A percentile compares a stretch with the other conserved stretches of the same genome.
Evolutionary conservation across 2,797 vertebrate genomes (phyloP).

Genomic region (Scyliorhinus canicula): DNA sequence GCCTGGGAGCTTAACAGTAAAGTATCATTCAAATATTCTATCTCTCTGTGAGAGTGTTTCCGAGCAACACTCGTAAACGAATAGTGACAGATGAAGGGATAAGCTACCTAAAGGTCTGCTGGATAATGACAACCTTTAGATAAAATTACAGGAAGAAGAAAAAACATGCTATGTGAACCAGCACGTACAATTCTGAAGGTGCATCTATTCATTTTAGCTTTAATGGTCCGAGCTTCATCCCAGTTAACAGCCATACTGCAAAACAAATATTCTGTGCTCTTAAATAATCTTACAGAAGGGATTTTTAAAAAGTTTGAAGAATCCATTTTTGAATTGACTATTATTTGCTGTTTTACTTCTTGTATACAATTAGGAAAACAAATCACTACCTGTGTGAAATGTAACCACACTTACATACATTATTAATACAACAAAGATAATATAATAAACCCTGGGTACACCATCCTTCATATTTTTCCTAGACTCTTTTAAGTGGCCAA

Average conservation of each 20-base stretch:
- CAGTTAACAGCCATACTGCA: background rate
- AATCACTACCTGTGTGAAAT: background rate
- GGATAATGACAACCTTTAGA: slow-evolving; percentile 32
- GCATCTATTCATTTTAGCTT: background rate
- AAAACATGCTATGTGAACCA: background rate
- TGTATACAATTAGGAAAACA: background rate
- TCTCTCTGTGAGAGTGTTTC: slow-evolving; percentile 3
- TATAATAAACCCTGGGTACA: background rate
- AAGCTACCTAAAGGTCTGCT: slow-evolving; percentile 12
- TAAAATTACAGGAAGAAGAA: slow-evolving; percentile 13
- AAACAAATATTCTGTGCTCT: background rate
- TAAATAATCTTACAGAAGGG: background rate
- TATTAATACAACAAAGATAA: background rate
- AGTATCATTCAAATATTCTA: background rate
- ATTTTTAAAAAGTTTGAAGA: background rate
- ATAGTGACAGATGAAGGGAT: slow-evolving; percentile 23
- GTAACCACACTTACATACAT: background rate
- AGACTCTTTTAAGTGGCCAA: background rate
- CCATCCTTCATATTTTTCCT: background rate
- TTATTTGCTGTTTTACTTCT: background rate
- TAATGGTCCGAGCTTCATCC: background rate
- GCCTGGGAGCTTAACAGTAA: background rate
- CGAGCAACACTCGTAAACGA: background rate
- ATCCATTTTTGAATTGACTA: background rate
- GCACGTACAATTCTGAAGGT: slow-evolving; percentile 3